Conservation (phyloP, 2,888 invertebrate genomes). For the Dynastes tityus region DNA sequence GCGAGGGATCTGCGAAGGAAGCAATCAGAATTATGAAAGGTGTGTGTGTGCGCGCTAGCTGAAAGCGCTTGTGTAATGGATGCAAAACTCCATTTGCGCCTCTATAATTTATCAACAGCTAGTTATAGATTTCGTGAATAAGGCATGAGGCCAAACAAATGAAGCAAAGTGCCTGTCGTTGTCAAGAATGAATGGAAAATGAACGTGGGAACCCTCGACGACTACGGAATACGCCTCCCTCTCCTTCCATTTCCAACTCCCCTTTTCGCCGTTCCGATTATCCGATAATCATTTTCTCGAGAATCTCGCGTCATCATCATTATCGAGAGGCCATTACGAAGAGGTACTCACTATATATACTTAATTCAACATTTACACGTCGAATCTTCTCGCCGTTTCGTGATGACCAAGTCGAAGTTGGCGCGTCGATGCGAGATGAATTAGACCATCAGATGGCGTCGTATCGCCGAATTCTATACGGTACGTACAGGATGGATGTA, state of each 20-base stretch:
- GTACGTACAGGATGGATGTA: constrained; percentile 58
- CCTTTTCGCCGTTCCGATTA: not conserved
- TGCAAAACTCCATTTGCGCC: constrained; percentile 63
- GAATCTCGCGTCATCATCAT: constrained; percentile 12
- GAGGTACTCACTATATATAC: constrained; percentile 18
- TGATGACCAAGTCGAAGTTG: constrained; percentile 13
- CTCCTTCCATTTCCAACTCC: not conserved
- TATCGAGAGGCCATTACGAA: constrained; percentile 2
- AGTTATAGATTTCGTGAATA: constrained; percentile 68
- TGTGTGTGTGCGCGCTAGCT: constrained; percentile 27
- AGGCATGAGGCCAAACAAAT: constrained; percentile 67
- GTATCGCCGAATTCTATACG: not conserved
- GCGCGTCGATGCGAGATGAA: not conserved
- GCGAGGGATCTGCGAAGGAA: constrained; percentile 54
- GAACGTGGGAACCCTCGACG: constrained; percentile 63
- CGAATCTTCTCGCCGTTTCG: not conserved
- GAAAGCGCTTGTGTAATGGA: constrained; percentile 56
- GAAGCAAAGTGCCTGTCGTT: constrained; percentile 65
- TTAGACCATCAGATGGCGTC: not conserved
- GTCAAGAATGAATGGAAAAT: constrained; percentile 67
- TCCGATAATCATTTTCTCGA: constrained; percentile 19
- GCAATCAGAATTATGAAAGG: constrained; percentile 61
- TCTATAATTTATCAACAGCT: constrained; percentile 68
- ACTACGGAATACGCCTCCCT: constrained; percentile 33
- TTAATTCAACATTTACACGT: constrained; percentile 60